phyloP scores from a whole-genome alignment of 2,797 vertebrate genomes.

The Allobates femoralis region DNA sequence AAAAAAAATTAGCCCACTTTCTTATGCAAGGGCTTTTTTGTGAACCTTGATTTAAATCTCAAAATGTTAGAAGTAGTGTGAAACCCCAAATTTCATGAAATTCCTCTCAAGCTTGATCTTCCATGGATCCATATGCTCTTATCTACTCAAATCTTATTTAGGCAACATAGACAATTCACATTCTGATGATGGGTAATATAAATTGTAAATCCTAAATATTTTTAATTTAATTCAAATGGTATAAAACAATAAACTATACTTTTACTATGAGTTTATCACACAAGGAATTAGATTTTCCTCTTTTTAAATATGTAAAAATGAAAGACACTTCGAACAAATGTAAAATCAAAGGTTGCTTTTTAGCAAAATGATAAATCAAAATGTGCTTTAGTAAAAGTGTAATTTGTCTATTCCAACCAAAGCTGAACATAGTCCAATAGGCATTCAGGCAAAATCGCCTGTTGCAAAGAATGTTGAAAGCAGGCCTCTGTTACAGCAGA shows the following conservation, averaged over 20 bases:
- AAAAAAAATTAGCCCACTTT: too few species aligned
- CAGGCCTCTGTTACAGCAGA: constrained; percentile 37
- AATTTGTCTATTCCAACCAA: constrained; percentile 13
- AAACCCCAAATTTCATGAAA: too few species aligned
- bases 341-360: background rate
- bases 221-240: background rate
- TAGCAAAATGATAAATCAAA: background rate
- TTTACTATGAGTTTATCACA: background rate
- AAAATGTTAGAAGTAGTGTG: too few species aligned
- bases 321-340: background rate
- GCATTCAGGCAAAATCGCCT: constrained; percentile 29
- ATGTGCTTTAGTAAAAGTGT: background rate
- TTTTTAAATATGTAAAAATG: background rate
- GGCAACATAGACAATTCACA: too few species aligned
- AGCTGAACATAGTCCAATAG: background rate
- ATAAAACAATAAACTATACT: background rate
- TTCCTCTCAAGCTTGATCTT: too few species aligned
- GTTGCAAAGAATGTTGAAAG: constrained; percentile 4
- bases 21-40: too few species aligned
- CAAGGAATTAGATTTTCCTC: background rate
- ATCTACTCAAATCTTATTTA: too few species aligned
- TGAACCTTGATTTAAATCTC: too few species aligned
- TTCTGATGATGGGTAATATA: background rate
- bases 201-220: background rate
- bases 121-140: too few species aligned